Percentiles rank a stretch among this genome's conserved stretches.
Evolutionary conservation across 2,797 vertebrate genomes (phyloP).

Genomic region (Dicrostonyx torquatus): DNA sequence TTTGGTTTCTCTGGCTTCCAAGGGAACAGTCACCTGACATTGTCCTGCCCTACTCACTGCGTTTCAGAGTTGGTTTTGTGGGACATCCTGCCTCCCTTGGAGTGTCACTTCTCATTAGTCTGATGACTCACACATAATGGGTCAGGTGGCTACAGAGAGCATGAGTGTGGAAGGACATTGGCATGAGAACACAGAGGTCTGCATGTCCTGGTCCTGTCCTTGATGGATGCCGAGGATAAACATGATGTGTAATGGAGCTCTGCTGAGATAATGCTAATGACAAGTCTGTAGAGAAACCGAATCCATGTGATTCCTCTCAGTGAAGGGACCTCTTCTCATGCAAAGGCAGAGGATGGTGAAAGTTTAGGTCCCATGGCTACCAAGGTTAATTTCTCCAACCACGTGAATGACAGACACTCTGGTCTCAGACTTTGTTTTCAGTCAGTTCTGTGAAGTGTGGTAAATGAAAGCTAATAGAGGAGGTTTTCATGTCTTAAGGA

Average conservation of each 20-base stretch:
- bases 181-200: background rate
- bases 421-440: background rate
- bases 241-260: background rate
- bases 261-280: background rate
- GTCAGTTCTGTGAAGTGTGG: background rate
- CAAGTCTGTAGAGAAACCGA: background rate
- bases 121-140: background rate
- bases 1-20: no score
- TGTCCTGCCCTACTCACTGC: fast-evolving
- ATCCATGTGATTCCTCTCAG: background rate
- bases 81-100: background rate
- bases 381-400: background rate
- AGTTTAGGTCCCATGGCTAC: no score
- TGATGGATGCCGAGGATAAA: background rate
- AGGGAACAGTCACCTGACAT: background rate
- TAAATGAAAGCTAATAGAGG: background rate
- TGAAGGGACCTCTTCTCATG: background rate
- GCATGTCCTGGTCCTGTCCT: background rate
- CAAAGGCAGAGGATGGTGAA: background rate
- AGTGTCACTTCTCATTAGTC: background rate
- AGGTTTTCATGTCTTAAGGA: no score
- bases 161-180: background rate
- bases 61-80: background rate
- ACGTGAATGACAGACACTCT: background rate
- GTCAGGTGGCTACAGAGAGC: background rate